Conservation (phyloP, 1,140 invertebrate genomes). For the Drosophila sturtevanti region DNA sequence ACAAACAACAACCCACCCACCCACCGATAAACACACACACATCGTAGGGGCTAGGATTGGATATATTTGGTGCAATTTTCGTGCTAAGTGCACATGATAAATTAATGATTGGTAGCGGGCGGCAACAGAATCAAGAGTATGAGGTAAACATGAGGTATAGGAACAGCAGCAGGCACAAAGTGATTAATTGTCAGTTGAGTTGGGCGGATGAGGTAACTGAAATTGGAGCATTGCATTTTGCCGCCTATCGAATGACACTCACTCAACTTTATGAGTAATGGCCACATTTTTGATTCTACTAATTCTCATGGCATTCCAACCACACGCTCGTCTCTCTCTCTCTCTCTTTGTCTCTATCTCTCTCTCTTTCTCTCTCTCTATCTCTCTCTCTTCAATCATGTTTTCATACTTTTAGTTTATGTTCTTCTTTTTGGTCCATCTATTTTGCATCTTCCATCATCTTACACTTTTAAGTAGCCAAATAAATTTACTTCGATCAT, state of each 20-base stretch:
- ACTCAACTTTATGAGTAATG: constrained; percentile 32
- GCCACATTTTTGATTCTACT: constrained; percentile 44
- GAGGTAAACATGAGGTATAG: constrained; percentile 26
- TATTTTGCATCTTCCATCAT: too few relatives aligned
- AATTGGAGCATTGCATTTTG: constrained; percentile 38
- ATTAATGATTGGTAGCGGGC: constrained; percentile 61
- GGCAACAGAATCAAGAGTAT: constrained; percentile 3
- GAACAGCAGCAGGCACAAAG: constrained; percentile 40
- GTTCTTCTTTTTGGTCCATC: too few relatives aligned
- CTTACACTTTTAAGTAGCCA: constrained; percentile 28
- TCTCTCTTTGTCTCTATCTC: background rate
- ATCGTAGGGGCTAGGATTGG: constrained; percentile 1
- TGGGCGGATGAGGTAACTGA: background rate
- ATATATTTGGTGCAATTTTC: constrained; percentile 61
- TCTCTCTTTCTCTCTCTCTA: background rate
- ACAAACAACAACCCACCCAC: background rate
- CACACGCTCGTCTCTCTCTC: too few relatives aligned
- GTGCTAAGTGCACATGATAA: constrained; percentile 72
- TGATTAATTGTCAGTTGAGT: constrained; percentile 63
- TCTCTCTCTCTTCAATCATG: background rate
- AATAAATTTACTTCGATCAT: constrained; percentile 43
- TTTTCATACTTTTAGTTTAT: too few relatives aligned
- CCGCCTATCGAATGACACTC: constrained; percentile 24
- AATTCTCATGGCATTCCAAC: constrained; percentile 11
- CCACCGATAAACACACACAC: background rate